Evolutionary conservation across 2,797 vertebrate genomes (phyloP).

Genomic region (Chiroxiphia lanceolata): DNA sequence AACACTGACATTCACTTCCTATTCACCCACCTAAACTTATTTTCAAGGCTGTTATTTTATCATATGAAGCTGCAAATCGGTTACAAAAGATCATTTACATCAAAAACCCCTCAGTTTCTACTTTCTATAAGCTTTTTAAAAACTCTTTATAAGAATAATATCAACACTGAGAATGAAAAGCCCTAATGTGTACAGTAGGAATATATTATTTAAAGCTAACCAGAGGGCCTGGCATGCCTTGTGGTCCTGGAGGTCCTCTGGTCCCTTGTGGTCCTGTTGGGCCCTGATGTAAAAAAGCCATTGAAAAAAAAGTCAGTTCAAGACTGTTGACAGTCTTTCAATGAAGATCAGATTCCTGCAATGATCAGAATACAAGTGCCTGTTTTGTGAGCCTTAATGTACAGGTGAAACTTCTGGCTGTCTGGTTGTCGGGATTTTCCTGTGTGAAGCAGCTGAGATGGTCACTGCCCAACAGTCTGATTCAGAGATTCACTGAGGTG

Average conservation of each 20-base stretch:
- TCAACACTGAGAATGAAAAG: background rate
- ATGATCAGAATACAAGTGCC: background rate
- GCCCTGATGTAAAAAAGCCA: slow-evolving; percentile 74
- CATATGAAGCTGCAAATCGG: background rate
- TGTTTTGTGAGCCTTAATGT: background rate
- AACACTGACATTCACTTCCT: background rate
- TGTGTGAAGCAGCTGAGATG: background rate
- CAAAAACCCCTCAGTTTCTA: background rate
- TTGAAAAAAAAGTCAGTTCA: background rate
- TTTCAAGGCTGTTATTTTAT: background rate
- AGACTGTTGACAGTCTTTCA: background rate
- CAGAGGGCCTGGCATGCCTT: slow-evolving; percentile 80
- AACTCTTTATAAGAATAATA: background rate
- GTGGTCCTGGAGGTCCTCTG: slow-evolving; percentile 75
- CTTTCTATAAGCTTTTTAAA: background rate
- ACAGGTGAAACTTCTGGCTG: background rate
- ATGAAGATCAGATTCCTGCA: background rate
- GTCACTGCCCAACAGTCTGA: background rate
- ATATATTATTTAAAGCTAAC: slow-evolving; percentile 63
- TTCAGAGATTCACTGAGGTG: background rate
- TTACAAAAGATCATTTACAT: background rate
- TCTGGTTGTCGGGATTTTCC: background rate
- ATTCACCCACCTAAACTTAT: background rate
- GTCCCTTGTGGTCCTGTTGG: slow-evolving; percentile 74
- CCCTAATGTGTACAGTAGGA: background rate